These are phyloP conservation scores for Pocillopora grandis DNA, from an alignment of 92 coral and sea anemone genomes.

Conservation along the genomic window DNA sequence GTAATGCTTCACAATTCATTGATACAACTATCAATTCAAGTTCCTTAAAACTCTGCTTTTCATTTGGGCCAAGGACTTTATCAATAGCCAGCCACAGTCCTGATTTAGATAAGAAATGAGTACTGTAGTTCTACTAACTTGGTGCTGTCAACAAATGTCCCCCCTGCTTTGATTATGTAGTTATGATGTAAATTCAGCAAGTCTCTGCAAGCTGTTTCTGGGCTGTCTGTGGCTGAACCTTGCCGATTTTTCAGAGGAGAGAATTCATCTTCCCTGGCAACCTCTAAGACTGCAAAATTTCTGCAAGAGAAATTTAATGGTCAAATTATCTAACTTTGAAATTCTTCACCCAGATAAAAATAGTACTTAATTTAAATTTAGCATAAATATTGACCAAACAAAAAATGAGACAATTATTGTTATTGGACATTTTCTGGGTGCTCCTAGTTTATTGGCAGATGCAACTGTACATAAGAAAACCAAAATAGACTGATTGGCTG, in stretches of 20 bases:
- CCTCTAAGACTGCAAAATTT: conserved; percentile 89
- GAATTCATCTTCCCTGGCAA: conserved; percentile 88
- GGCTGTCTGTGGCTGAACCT: conserved; percentile 81
- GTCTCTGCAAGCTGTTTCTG: conserved; percentile 76
- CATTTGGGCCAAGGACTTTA: background rate
- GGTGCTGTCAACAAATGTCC: conserved; percentile 72
- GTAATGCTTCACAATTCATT: too few species aligned
- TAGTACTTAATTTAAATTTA: too few species aligned
- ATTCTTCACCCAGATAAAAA: too few species aligned
- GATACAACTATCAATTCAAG: too few species aligned
- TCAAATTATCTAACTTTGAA: too few species aligned
- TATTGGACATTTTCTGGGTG: too few species aligned
- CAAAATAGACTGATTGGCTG: too few species aligned
- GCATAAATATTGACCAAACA: too few species aligned
- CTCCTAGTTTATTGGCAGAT: too few species aligned
- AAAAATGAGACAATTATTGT: too few species aligned
- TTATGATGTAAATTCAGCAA: conserved; percentile 72
- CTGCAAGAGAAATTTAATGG: conserved; percentile 18
- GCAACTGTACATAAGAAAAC: too few species aligned
- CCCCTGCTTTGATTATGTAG: conserved; percentile 81
- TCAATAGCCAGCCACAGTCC: background rate
- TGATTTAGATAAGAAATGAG: conserved; percentile 29
- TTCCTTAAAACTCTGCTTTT: too few species aligned
- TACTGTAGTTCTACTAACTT: conserved; percentile 59
- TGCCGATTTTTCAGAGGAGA: conserved; percentile 89